Evolutionary conservation across 2,797 vertebrate species (phyloP), one percentile per base, ranked within the genome.

Genomic region (Moxostoma hubbsi): DNA sequence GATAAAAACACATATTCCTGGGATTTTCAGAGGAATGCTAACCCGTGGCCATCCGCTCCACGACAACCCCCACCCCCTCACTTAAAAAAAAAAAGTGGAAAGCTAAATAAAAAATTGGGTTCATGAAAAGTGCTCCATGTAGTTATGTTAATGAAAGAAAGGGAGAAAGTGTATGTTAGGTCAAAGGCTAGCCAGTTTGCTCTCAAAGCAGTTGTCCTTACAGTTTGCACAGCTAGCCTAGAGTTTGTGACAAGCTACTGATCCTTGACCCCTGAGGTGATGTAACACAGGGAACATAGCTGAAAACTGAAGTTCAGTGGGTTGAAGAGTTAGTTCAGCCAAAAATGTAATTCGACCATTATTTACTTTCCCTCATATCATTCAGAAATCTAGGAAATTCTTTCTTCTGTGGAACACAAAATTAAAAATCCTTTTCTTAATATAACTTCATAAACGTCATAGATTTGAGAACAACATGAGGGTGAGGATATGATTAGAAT

Each of bases 1-100:
- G 45, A 86, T 80, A 78, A 86, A 87, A 87, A 78, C 36, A 84
- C 59, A 90, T 89, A 91, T 89, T 89, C 84, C 86, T 88, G 86
- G 86, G 90, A 90, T 88, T 86, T 91, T 89, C 90, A 85, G 78
- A 88, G 90, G 89, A 88, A 91, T 83, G 87, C 87, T 83, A 87
- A 65, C 45, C 36, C 16, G n/a, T 24, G 82, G 70, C 86, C 88
- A 88, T 85, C 79, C 88, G 84, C 87, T 88, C 87, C 90, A 86
- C 85, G 59, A 81, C 80, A 57, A 77, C 87, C 82, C 87, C 71
- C 7, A 67, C 24, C 66, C 82, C 63, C 75, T 84, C 69, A 66
- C 66, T 64, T 45, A 87, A 75, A 86, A 87, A 82, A 89, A 81
- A 85, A 81, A 45, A 85, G 59, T 68, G 79, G 86, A 83, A 84